A percentile compares a stretch with the other conserved stretches of the same genome.
phyloP scores from a whole-genome alignment of 2,113 vertebrate genomes.

The Synchiropus splendidus region DNA sequence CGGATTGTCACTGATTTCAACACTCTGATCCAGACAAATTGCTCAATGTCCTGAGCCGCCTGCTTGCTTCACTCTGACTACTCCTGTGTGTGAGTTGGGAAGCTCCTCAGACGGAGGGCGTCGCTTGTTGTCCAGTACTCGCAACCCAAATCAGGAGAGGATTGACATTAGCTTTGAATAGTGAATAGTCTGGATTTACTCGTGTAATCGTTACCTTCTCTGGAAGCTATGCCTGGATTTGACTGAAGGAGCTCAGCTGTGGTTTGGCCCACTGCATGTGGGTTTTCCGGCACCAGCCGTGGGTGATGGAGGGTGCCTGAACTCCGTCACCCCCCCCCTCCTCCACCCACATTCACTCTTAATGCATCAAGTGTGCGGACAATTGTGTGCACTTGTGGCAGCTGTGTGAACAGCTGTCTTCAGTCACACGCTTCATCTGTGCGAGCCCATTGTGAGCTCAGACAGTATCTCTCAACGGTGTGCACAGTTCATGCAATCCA shows the following conservation, averaged over 20 bases:
- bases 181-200: background rate
- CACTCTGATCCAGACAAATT: constrained; percentile 29
- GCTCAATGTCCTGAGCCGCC: constrained; percentile 11
- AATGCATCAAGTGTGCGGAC: too few species aligned
- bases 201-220: constrained; percentile 16
- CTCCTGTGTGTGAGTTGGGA: background rate
- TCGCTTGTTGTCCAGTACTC: too few species aligned
- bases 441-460: too few species aligned
- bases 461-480: constrained; percentile 14
- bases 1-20: constrained; percentile 27
- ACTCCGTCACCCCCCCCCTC: constrained; percentile 35
- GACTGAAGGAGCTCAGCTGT: constrained; percentile 44
- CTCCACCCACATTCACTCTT: too few species aligned
- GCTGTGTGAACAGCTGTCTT: constrained; percentile 51
- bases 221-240: constrained; percentile 18
- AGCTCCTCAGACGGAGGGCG: too few species aligned
- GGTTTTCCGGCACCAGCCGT: constrained; percentile 26
- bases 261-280: constrained; percentile 11
- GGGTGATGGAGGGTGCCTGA: constrained; percentile 32
- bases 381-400: constrained; percentile 12
- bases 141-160: too few species aligned
- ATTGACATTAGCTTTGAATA: too few species aligned
- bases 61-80: constrained; percentile 2
- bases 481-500: constrained; percentile 17
- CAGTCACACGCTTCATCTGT: constrained; percentile 29